Base-by-base conservation (phyloP, 1,140 invertebrate genomes). In the Cataglyphis hispanica region DNA sequence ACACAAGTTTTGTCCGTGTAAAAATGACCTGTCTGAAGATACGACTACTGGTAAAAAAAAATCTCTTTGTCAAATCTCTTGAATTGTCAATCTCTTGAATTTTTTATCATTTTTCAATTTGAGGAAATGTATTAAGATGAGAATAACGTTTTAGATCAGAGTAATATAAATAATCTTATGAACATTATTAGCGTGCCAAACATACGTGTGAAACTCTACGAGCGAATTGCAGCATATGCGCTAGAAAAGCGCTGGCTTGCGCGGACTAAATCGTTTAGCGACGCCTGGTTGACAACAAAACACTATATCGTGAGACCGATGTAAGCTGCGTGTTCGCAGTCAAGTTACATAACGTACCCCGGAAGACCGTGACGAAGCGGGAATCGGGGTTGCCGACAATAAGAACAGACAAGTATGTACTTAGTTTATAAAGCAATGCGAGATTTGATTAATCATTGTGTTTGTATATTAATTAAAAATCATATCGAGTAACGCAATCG, bases 311-410 rank as follows among this genome's bases (percentile, higher is more conserved):
- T 95, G 94, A 93, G 94, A 94, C 89, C 93, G 89, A 85, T 89
- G 89, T 92, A 91, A 93, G 91, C 85, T 92, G 89, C 91, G 91
- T 93, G 93, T 94, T 95, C 94, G 93, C 94, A 95, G 93, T 95
- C 92, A 90, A 93, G 92, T 94, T 93, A 91, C 91, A 92, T 94
- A 91, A 92, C 92, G 87, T 72, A 84, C 70, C 89, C 75, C 89
- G 87, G 89, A 94, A 92, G 90, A 93, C 91, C 93, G 93, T 90
- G 90, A 88, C 92, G 90, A 94, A 95, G 93, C 72, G 87, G 19
- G 56, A 86, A 91, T 91, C 88, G 85, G 93, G 92, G 92, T 91
- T 56, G 70, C 67, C 56, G 19, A 56, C 11, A n/a, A 50, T 66
- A 25, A 61, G 66, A 5, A 50, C 16, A 25, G 7, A 31, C n/a